These are phyloP conservation scores for Papilio dardanus DNA, from an alignment of 1,140 invertebrate species.

Conservation along the genomic window DNA sequence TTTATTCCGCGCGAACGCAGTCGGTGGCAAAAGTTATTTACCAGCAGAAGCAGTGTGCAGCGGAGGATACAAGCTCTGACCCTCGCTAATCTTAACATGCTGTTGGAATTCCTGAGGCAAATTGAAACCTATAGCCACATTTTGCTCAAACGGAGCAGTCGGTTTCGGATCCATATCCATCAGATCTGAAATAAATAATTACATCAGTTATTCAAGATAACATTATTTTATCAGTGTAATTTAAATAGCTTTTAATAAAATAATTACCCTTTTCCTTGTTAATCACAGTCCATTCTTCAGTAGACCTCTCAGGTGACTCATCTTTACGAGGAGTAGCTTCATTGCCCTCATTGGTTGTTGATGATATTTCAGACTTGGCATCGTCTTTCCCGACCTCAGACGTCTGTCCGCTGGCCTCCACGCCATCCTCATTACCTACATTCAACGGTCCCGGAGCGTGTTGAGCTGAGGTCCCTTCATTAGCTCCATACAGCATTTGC, in stretches of 20 bases:
- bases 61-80: slow-evolving; percentile 63
- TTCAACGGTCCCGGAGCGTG: slow-evolving; percentile 35
- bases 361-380: slow-evolving; percentile 48
- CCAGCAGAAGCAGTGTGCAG: slow-evolving; percentile 67
- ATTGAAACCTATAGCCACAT: slow-evolving; percentile 62
- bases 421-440: slow-evolving; percentile 50
- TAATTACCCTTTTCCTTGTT: slow-evolving; percentile 69
- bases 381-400: slow-evolving; percentile 45
- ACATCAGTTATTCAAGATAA: not conserved
- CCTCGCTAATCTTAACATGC: slow-evolving; percentile 53
- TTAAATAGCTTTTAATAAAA: not conserved
- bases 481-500: slow-evolving; percentile 40
- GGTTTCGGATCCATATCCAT: slow-evolving; percentile 55
- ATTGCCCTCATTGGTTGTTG: slow-evolving; percentile 32
- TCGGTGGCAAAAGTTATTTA: too few species aligned
- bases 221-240: not conserved
- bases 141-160: slow-evolving; percentile 40
- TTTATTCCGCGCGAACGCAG: too few species aligned
- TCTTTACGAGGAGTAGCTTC: slow-evolving; percentile 48
- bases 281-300: slow-evolving; percentile 73
- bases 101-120: slow-evolving; percentile 67
- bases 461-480: slow-evolving; percentile 38
- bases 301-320: slow-evolving; percentile 59
- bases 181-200: slow-evolving; percentile 53
- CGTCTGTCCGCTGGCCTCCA: slow-evolving; percentile 34